These are phyloP conservation scores for Hydrotaea cyrtoneurina DNA, from an alignment of 2,888 invertebrate species.

Conservation along the genomic window DNA sequence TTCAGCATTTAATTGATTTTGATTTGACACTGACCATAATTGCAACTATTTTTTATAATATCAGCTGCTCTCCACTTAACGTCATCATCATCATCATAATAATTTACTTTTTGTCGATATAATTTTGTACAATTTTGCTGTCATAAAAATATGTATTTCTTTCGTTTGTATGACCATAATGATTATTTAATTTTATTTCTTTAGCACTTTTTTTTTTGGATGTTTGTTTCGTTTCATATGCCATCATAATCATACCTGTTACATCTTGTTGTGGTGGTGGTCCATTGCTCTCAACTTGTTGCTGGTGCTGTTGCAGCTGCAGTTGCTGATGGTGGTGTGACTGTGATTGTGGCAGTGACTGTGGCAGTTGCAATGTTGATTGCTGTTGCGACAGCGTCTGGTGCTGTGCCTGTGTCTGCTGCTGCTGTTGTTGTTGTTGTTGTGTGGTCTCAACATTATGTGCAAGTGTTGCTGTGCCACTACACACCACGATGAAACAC, in stretches of 20 bases:
- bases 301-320: constrained; percentile 43
- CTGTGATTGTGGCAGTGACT: constrained; percentile 32
- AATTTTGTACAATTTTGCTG: constrained; percentile 6
- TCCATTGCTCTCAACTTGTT: constrained; percentile 60
- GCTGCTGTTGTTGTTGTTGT: constrained; percentile 58
- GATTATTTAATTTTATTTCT: constrained; percentile 47
- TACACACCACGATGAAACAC: constrained; percentile 55
- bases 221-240: background rate
- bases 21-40: constrained; percentile 48
- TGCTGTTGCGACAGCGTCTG: constrained; percentile 48
- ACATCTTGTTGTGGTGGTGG: constrained; percentile 59
- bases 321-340: constrained; percentile 28
- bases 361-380: constrained; percentile 49
- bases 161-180: constrained; percentile 43
- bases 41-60: constrained; percentile 29
- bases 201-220: constrained; percentile 16
- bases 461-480: constrained; percentile 46
- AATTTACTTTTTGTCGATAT: constrained; percentile 8
- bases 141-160: constrained; percentile 16
- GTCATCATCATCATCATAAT: constrained; percentile 1
- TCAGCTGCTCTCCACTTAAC: background rate
- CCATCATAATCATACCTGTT: constrained; percentile 61
- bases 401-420: constrained; percentile 44
- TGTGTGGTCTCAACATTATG: constrained; percentile 62
- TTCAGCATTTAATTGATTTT: constrained; percentile 45